A percentile compares a stretch with the other conserved stretches of the same genome.
These are phyloP conservation scores for Pampus argenteus DNA, from an alignment of 2,797 vertebrate genomes.

Conservation along the genomic window DNA sequence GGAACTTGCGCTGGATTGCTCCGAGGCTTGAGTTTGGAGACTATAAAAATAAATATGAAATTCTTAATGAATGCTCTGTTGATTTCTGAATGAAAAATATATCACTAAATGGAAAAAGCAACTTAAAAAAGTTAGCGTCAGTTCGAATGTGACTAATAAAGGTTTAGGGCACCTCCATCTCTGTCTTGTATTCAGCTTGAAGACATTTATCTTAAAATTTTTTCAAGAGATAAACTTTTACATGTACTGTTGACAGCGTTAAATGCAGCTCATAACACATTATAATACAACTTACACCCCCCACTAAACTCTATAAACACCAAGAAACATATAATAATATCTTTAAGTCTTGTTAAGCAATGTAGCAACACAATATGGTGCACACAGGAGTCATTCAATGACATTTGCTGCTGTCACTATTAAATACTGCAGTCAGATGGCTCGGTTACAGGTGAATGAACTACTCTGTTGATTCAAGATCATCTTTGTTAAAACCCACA, in stretches of 20 bases:
- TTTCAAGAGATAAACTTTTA: conserved; percentile 20
- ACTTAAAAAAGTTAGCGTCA: conserved; percentile 29
- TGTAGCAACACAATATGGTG: background rate
- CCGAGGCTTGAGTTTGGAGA: conserved; percentile 11
- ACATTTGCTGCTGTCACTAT: conserved; percentile 48
- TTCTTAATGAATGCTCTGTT: conserved; percentile 13
- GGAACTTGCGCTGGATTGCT: background rate
- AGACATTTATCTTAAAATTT: conserved; percentile 10
- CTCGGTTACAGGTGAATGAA: conserved; percentile 61
- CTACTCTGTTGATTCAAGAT: conserved; percentile 46
- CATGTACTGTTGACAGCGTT: conserved; percentile 3
- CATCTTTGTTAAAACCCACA: conserved; percentile 40
- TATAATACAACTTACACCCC: conserved; percentile 5
- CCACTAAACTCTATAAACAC: conserved; percentile 28
- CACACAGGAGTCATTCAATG: conserved; percentile 38
- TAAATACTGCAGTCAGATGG: conserved; percentile 68
- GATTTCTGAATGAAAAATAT: conserved; percentile 32
- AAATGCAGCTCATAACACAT: conserved; percentile 22
- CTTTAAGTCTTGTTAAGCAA: conserved; percentile 29
- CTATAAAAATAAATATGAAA: conserved; percentile 19
- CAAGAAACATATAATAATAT: conserved; percentile 10
- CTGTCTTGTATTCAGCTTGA: conserved; percentile 12
- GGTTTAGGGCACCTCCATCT: conserved; percentile 3
- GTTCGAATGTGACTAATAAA: conserved; percentile 23
- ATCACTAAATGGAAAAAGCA: conserved; percentile 15